phyloP scores from a whole-genome alignment of 1,140 invertebrate species.

The Latrodectus geometricus region DNA sequence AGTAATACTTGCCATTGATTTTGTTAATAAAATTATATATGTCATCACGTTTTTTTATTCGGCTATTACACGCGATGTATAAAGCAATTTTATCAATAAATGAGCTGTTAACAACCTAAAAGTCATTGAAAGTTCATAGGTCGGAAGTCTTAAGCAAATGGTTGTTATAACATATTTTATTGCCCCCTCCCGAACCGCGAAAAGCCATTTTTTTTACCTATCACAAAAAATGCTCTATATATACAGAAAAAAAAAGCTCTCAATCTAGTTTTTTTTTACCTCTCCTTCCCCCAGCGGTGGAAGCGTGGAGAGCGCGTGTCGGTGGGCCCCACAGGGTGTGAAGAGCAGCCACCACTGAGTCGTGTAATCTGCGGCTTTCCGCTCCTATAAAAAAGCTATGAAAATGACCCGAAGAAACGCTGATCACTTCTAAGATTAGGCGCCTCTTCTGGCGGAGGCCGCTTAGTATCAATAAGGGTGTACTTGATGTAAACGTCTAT shows the following conservation, averaged over 20 bases:
- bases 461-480: slow-evolving; percentile 47
- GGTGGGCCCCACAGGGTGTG: slow-evolving; percentile 19
- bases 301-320: slow-evolving; percentile 32
- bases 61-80: too few species aligned
- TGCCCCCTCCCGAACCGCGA: too few species aligned
- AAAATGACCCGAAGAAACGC: slow-evolving; percentile 14
- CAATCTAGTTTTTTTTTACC: slow-evolving; percentile 31
- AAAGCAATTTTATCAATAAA: too few species aligned
- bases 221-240: too few species aligned
- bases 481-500: slow-evolving; percentile 38
- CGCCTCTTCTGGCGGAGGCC: slow-evolving; percentile 8
- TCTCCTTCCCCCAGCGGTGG: not conserved
- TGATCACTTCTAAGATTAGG: slow-evolving; percentile 32
- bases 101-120: too few species aligned
- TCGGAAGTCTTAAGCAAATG: too few species aligned
- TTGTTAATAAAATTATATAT: too few species aligned
- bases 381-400: slow-evolving; percentile 28
- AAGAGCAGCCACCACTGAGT: slow-evolving; percentile 44
- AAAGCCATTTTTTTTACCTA: too few species aligned
- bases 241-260: not conserved
- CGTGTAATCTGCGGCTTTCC: slow-evolving; percentile 54
- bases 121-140: too few species aligned
- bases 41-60: too few species aligned
- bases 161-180: too few species aligned
- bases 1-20: too few species aligned